Base-by-base conservation (phyloP, 2,113 vertebrate species). In the Mesocricetus auratus region DNA sequence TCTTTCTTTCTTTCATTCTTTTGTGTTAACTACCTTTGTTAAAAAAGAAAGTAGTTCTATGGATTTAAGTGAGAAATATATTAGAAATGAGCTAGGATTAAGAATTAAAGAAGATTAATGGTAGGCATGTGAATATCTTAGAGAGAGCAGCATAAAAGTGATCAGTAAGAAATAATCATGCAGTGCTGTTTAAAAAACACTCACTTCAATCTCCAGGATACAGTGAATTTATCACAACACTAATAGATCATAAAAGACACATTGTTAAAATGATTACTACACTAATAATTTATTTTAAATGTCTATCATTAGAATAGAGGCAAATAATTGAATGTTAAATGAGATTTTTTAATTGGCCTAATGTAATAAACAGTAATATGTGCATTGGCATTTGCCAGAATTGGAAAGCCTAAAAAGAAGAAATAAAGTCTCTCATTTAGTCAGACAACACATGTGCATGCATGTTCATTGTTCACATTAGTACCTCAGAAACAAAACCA, bases 41-140 rank as follows among this genome's bases (percentile, higher is more conserved):
- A 94, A 96, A 90, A 74, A 66, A 95, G 33, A 93, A 97, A n/a
- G 42, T 94, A 31, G 75, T 90, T 96, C 16, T 9, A 68, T 79
- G 79, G 73, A 90, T 95, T 89, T 91, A 82, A 74, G 69, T 96
- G 95, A 95, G 60, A 94, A 90, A 94, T 83, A 74, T 78, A 4
- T 95, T 60, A 93, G 91, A 95, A 94, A 97, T 87, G 86, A 9
- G 56, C 4, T 68, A 64, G 62, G 82, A 96, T 97, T 96, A 94
- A 97, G 93, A 93, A 45, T 93, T 96, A 96, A 96, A 91, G 73
- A 89, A 92, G 73, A 93, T 79, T 89, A 68, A 81, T 93, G 47
- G 62, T 86, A 95, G 56, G 21, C 42, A 89, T 45, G 74, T 7
- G 95, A 39, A 66, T 83, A 81, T 66, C 26, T 97, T 95, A 93